A percentile compares a stretch with the other conserved stretches of the same genome.
These are phyloP conservation scores for Synergus itoensis DNA, from an alignment of 2,888 invertebrate species.

Conservation along the genomic window DNA sequence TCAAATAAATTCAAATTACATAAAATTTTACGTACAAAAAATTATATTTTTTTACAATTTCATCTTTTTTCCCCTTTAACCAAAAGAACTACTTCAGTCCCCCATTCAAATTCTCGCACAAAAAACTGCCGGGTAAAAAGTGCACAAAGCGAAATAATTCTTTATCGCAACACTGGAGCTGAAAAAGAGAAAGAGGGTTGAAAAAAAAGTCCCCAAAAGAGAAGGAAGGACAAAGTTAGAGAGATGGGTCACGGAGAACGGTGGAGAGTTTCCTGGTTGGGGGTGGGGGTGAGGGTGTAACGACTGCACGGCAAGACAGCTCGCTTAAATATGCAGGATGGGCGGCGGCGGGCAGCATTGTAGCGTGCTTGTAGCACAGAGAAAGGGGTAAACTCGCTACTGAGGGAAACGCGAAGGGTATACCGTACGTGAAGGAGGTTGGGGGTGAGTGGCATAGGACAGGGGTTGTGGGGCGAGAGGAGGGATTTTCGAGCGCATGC, in stretches of 20 bases:
- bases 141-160: background rate
- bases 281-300: slow-evolving; percentile 66
- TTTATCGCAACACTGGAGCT: slow-evolving; percentile 10
- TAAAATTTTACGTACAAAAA: too few relatives aligned
- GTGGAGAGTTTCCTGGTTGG: slow-evolving; percentile 41
- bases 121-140: background rate
- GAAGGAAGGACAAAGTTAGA: slow-evolving; percentile 29
- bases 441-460: slow-evolving; percentile 54
- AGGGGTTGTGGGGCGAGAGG: slow-evolving; percentile 45
- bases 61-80: background rate
- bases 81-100: background rate
- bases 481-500: slow-evolving; percentile 70
- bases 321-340: slow-evolving; percentile 78
- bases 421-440: slow-evolving; percentile 56
- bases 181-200: background rate
- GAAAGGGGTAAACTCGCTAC: slow-evolving; percentile 74
- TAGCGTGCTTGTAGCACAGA: slow-evolving; percentile 73
- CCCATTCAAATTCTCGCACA: background rate
- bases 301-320: slow-evolving; percentile 75
- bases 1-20: too few relatives aligned
- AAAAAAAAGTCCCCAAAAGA: slow-evolving; percentile 1
- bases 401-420: slow-evolving; percentile 70
- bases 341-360: slow-evolving; percentile 74
- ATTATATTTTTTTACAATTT: too few relatives aligned
- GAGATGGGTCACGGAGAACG: slow-evolving; percentile 27